Evolutionary conservation across 2,888 invertebrate species (phyloP), one percentile per base, ranked within the genome.

Genomic region (Scelioninae gen. 1): DNA sequence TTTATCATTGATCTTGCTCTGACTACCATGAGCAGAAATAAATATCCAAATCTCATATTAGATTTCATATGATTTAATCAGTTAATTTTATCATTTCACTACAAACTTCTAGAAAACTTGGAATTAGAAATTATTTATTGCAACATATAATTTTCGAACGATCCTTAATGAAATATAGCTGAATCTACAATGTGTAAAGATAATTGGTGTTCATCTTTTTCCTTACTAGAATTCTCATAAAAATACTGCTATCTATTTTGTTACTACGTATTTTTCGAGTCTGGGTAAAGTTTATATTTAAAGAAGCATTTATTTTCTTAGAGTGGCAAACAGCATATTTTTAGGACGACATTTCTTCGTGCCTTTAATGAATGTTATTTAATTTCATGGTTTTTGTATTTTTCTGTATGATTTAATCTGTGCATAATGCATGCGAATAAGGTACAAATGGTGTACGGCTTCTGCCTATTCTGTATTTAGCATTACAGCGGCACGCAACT

Each of bases 351-450:
- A 32, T 66, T 66, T n/a, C 32, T 53, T 68, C 56, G 38, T 60
- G 58, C 31, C 11, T 58, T 43, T 68, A 60, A 76, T 60, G 32
- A 60, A 45, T 31, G 68, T 68, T 16, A 68, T 68, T 77, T 62
- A 45, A 68, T 68, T 45, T 60, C 23, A 51, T 38, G 34, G 23
- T 32, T 65, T 65, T 31, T 6, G 16, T 66, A 43, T 77, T 77
- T 63, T 16, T 66, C 32, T 51, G 16, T 72, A 23, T 66, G 45
- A 68, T 56, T 77, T 68, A 53, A 62, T 68, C 68, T 62, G 53
- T 31, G 43, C 60, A 66, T 77, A 77, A 62, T 68, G 58, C 68
- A 47, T 51, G 34, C 34, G 68, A 68, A 68, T 47, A 49, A 68
- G 43, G 32, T 68, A 43, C 53, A 76, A 55, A 68, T 34, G 29